These are phyloP conservation scores for Istiophorus platypterus DNA, from an alignment of 2,113 vertebrate genomes.

Conservation along the genomic window DNA sequence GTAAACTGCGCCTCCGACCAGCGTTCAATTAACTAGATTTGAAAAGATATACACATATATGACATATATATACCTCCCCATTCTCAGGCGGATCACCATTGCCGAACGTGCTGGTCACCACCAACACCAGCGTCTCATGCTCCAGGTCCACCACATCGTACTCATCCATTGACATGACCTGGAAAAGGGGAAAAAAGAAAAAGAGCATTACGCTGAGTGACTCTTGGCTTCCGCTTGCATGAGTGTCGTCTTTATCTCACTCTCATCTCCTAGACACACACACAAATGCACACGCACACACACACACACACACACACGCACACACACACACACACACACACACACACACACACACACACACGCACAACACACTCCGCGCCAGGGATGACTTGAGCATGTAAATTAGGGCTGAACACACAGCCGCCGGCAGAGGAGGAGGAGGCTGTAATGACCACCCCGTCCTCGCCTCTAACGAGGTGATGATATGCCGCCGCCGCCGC, in stretches of 20 bases:
- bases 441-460: slow-evolving; percentile 72
- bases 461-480: slow-evolving; percentile 78
- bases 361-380: slow-evolving; percentile 42
- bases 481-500: slow-evolving; percentile 72
- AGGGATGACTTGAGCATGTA: slow-evolving; percentile 55
- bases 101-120: slow-evolving; percentile 96
- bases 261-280: slow-evolving; percentile 28
- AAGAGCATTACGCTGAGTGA: neutral
- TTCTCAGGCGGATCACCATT: slow-evolving; percentile 98
- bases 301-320: too few relatives aligned
- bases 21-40: neutral
- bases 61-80: slow-evolving; percentile 89
- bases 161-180: slow-evolving; percentile 98
- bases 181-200: too few relatives aligned
- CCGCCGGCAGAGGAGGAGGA: slow-evolving; percentile 58
- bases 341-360: too few relatives aligned
- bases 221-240: slow-evolving; percentile 1
- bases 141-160: slow-evolving; percentile 96
- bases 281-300: too few relatives aligned
- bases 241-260: slow-evolving; percentile 13
- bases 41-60: slow-evolving; percentile 67
- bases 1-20: neutral
- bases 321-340: too few relatives aligned
- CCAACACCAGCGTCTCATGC: slow-evolving; percentile 93
- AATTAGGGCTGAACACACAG: slow-evolving; percentile 65